These are phyloP conservation scores for Sebastes alutus DNA, from an alignment of 2,797 vertebrate species.

Conservation along the genomic window DNA sequence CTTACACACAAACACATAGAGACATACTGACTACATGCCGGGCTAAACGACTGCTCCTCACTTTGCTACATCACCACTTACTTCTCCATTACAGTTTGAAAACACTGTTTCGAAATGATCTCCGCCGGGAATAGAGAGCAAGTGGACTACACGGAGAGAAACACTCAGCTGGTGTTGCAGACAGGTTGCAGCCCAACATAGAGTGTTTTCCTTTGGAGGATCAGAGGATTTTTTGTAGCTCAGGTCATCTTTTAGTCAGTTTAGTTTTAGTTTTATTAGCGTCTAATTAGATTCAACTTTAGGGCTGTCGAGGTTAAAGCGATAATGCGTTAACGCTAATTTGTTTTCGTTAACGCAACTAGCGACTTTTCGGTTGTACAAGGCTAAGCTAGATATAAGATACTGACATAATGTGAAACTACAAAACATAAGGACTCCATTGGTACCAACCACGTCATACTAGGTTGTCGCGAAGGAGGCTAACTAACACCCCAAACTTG, in stretches of 20 bases:
- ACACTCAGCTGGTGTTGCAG: neutral
- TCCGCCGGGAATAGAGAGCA: neutral
- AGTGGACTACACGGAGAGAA: neutral
- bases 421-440: too few relatives aligned
- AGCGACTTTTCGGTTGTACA: too few relatives aligned
- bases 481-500: too few relatives aligned
- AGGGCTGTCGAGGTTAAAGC: too few relatives aligned
- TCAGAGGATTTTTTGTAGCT: neutral
- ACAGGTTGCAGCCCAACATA: neutral
- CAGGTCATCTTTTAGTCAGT: neutral
- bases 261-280: too few relatives aligned
- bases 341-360: too few relatives aligned
- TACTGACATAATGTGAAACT: too few relatives aligned
- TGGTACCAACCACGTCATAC: too few relatives aligned
- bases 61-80: neutral
- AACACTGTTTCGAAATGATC: constrained; percentile 4
- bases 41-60: neutral
- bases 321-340: too few relatives aligned
- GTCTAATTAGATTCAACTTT: neutral
- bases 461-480: too few relatives aligned
- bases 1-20: neutral
- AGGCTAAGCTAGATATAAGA: too few relatives aligned
- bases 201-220: constrained; percentile 2
- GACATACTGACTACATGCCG: neutral
- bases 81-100: neutral